A percentile compares a stretch with the other conserved stretches of the same genome.
phyloP scores from a whole-genome alignment of 2,113 vertebrate genomes.

The Lichenostomus cassidix region DNA sequence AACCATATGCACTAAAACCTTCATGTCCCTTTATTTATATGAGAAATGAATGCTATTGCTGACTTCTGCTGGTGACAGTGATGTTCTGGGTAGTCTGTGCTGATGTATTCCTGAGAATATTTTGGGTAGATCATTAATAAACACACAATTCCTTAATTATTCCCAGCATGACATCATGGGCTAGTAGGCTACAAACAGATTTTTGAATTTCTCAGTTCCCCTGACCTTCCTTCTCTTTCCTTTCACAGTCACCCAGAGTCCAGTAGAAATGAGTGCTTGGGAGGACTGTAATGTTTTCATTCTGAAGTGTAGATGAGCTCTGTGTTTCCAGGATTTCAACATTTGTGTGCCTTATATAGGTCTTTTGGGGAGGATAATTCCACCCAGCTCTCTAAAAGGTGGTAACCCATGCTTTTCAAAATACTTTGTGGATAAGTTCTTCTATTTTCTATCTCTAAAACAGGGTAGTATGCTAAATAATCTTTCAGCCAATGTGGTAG shows the following conservation, averaged over 20 bases:
- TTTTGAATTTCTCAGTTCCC: background rate
- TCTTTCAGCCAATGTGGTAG: background rate
- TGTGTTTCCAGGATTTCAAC: background rate
- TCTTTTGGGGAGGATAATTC: background rate
- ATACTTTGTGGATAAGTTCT: background rate
- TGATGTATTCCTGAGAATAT: background rate
- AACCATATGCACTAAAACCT: background rate
- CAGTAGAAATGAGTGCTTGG: background rate
- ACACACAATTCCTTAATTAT: background rate
- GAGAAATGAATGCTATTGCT: background rate
- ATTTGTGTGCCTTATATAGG: background rate
- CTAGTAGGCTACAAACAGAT: background rate
- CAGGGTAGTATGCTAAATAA: background rate
- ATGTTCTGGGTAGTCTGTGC: background rate
- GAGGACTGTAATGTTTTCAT: background rate
- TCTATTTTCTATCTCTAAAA: background rate
- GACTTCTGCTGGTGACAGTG: background rate
- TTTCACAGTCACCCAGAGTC: background rate
- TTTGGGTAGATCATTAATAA: background rate
- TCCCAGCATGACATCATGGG: fast-evolving
- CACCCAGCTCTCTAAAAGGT: background rate
- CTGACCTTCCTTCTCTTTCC: background rate
- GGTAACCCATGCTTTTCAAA: background rate
- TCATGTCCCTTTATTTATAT: background rate
- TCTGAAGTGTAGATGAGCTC: background rate